Conservation (phyloP, 1,140 invertebrate genomes). For the Ephestia elutella region DNA sequence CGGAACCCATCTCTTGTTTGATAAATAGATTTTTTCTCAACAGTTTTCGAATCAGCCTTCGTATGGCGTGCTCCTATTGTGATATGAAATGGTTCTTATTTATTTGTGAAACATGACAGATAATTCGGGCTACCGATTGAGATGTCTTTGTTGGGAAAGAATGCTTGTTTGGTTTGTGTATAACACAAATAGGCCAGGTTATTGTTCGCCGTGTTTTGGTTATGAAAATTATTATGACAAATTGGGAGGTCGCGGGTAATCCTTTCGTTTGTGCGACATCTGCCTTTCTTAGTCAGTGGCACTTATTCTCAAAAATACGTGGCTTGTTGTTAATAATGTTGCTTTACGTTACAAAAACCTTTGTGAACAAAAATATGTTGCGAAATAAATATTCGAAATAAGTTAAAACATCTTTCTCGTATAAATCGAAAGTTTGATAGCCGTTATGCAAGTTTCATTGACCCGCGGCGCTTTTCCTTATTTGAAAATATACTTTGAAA, state of each 20-base stretch:
- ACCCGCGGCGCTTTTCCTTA: slow-evolving; percentile 48
- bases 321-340: background rate
- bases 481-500: slow-evolving; percentile 61
- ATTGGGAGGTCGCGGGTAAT: slow-evolving; percentile 56
- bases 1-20: slow-evolving; percentile 54
- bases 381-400: background rate
- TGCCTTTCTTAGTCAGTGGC: slow-evolving; percentile 26
- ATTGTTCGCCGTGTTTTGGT: slow-evolving; percentile 62
- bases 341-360: background rate
- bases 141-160: slow-evolving; percentile 57
- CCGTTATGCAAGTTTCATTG: slow-evolving; percentile 49
- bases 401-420: background rate
- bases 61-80: slow-evolving; percentile 51
- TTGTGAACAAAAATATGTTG: background rate
- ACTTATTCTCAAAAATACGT: slow-evolving; percentile 6
- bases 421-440: slow-evolving; percentile 26
- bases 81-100: slow-evolving; percentile 62
- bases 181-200: slow-evolving; percentile 41
- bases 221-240: slow-evolving; percentile 68
- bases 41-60: slow-evolving; percentile 45
- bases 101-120: slow-evolving; percentile 66
- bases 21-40: slow-evolving; percentile 65
- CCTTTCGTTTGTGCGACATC: slow-evolving; percentile 47
- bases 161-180: slow-evolving; percentile 50
- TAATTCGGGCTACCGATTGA: slow-evolving; percentile 65